Evolutionary conservation across 2,888 invertebrate genomes (phyloP).

Genomic region (Drosophila nigritarsus): DNA sequence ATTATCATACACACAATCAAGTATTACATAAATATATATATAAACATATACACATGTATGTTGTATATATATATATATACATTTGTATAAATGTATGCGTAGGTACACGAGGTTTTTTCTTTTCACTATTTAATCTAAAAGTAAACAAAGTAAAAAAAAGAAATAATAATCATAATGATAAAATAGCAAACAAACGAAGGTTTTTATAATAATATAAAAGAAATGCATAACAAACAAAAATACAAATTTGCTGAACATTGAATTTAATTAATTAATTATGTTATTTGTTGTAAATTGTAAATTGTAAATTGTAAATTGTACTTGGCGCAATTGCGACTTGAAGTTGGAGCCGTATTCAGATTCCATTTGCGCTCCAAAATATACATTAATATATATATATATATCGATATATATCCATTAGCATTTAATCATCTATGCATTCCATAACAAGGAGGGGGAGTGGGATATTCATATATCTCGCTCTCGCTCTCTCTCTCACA

Average conservation of each 20-base stretch:
- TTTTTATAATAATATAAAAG: conserved; percentile 45
- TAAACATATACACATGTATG: not conserved
- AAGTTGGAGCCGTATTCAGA: conserved; percentile 30
- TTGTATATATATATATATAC: conserved; percentile 14
- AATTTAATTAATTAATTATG: conserved; percentile 12
- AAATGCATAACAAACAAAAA: conserved; percentile 80
- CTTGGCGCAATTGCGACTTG: conserved; percentile 49
- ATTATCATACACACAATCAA: conserved; percentile 31
- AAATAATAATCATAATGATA: conserved; percentile 28
- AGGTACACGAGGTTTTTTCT: conserved; percentile 72
- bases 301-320: conserved; percentile 77
- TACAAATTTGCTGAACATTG: conserved; percentile 31
- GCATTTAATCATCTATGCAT: conserved; percentile 50
- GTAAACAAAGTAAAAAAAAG: conserved; percentile 46
- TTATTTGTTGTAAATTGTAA: conserved; percentile 70
- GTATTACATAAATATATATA: conserved; percentile 16
- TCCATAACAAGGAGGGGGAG: conserved; percentile 20
- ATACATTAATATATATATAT: not conserved
- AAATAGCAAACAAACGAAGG: conserved; percentile 25
- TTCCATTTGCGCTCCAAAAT: conserved; percentile 48
- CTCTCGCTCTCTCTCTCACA: not conserved
- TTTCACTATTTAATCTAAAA: conserved; percentile 63
- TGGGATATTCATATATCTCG: not conserved
- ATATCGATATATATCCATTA: conserved; percentile 1
- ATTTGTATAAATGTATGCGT: conserved; percentile 46